Evolutionary conservation across 2,113 vertebrate genomes (phyloP).

Genomic region (Ibidorhyncha struthersii): DNA sequence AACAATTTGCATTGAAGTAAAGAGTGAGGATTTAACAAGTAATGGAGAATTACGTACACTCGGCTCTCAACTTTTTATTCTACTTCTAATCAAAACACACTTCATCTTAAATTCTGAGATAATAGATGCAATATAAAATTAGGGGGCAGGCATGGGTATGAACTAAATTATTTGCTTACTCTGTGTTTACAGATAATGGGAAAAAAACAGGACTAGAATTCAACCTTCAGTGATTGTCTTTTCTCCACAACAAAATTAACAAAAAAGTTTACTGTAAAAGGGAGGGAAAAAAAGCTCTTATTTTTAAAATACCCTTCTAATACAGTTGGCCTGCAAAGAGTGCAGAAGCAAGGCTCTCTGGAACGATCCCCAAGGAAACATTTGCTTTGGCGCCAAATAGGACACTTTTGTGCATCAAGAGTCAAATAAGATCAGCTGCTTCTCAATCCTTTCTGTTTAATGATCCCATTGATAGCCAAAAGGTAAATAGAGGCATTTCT

Average conservation of each 20-base stretch:
- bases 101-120: conserved; percentile 27
- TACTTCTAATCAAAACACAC: conserved; percentile 53
- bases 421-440: conserved; percentile 19
- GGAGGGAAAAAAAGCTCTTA: neutral
- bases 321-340: neutral
- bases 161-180: neutral
- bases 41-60: conserved; percentile 47
- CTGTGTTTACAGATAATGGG: neutral
- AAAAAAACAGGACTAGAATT: neutral
- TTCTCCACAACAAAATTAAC: neutral
- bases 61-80: conserved; percentile 50
- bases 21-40: conserved; percentile 54
- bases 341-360: neutral
- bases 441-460: neutral
- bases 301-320: conserved; percentile 17
- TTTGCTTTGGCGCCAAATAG: conserved; percentile 42
- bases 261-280: neutral
- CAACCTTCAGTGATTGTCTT: neutral
- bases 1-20: conserved; percentile 65
- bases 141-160: neutral
- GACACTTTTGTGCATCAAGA: conserved; percentile 26
- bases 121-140: neutral
- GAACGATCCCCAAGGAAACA: conserved; percentile 52
- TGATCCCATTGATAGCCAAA: neutral
- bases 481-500: neutral